Conservation (phyloP, 2,888 invertebrate genomes). For the Aphodius granarius region DNA sequence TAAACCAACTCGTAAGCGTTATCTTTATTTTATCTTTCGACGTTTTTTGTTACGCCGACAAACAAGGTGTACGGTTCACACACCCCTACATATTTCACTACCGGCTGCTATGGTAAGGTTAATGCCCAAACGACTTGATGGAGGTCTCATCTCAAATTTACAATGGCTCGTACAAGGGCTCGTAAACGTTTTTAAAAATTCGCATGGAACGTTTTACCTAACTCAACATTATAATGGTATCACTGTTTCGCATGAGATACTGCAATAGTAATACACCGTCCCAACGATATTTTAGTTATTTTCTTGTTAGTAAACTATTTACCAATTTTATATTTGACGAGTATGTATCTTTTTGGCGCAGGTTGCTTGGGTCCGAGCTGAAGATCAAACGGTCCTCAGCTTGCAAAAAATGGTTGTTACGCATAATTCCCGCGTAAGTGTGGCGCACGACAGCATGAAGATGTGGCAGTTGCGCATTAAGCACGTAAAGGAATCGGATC, state of each 20-base stretch:
- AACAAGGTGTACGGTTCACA: background rate
- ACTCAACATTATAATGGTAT: background rate
- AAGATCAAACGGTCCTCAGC: conserved; percentile 88
- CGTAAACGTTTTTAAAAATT: background rate
- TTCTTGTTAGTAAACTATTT: background rate
- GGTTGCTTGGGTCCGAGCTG: conserved; percentile 89
- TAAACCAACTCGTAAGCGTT: background rate
- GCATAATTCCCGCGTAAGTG: conserved; percentile 80
- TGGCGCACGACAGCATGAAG: conserved; percentile 78
- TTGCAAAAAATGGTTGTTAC: conserved; percentile 83
- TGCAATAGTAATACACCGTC: too few species aligned
- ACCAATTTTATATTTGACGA: background rate
- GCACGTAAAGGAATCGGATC: conserved; percentile 78
- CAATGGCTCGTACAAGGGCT: background rate
- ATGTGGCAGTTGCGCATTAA: conserved; percentile 87
- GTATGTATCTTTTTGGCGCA: conserved; percentile 53
- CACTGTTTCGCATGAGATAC: too few species aligned
- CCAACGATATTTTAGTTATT: background rate
- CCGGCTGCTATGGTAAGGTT: background rate
- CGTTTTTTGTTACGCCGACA: background rate
- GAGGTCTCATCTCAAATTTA: background rate
- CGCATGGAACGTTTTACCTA: background rate
- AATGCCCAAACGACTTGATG: background rate
- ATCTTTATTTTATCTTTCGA: background rate
- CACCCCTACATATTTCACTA: background rate